Percentiles rank a stretch among this genome's conserved stretches.
These are phyloP conservation scores for Autographa pulchrina DNA, from an alignment of 2,888 invertebrate genomes.

Conservation along the genomic window DNA sequence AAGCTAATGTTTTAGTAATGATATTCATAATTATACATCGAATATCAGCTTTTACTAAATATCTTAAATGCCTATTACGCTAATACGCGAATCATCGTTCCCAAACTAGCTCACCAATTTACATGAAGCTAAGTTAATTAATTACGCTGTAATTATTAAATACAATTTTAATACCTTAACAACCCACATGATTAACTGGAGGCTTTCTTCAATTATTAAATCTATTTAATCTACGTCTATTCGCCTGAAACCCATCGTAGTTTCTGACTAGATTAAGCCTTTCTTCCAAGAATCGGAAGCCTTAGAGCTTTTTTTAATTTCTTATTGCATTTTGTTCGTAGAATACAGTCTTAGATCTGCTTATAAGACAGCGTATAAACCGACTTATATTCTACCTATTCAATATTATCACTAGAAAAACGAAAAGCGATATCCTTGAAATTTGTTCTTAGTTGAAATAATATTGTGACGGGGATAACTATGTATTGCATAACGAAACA, in stretches of 20 bases:
- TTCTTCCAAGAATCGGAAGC: neutral
- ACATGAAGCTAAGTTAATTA: neutral
- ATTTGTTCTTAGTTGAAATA: too few relatives aligned
- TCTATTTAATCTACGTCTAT: too few relatives aligned
- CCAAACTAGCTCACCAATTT: neutral
- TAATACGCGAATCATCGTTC: neutral
- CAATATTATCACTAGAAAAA: neutral
- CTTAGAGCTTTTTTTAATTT: neutral
- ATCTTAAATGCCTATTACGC: neutral
- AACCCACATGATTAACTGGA: neutral
- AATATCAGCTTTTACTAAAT: neutral
- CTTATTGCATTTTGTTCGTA: conserved; percentile 8
- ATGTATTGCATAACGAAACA: too few relatives aligned
- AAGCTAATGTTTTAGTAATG: neutral
- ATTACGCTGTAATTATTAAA: neutral
- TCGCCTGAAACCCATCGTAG: neutral
- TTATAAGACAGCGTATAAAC: neutral
- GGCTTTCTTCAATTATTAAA: neutral
- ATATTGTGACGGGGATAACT: neutral
- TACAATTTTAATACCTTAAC: neutral
- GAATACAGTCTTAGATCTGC: neutral
- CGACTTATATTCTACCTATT: neutral
- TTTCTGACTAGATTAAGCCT: neutral
- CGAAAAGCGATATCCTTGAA: neutral
- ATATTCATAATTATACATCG: neutral